Evolutionary conservation across 2,113 vertebrate genomes (phyloP).

Genomic region (Telmatochromis sp.): DNA sequence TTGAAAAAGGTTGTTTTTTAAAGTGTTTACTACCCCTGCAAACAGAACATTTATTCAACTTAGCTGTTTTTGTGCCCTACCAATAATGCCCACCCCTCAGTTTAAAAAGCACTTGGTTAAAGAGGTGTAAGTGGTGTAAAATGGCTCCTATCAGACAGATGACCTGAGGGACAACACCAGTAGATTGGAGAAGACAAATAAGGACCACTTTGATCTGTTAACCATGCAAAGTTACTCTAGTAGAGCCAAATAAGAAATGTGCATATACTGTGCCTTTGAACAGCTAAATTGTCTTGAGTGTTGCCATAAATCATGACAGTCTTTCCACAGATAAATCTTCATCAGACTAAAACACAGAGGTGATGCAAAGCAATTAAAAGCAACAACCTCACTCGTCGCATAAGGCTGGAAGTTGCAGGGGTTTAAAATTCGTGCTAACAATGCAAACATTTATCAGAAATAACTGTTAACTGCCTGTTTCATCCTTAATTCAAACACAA

Average conservation of each 20-base stretch:
- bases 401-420: background rate
- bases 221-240: background rate
- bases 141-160: background rate
- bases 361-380: background rate
- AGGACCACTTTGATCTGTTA: background rate
- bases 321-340: background rate
- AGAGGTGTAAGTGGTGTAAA: background rate
- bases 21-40: background rate
- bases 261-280: background rate
- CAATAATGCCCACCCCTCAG: background rate
- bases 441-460: background rate
- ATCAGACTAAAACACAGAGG: background rate
- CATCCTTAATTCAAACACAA: background rate
- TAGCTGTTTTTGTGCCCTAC: background rate
- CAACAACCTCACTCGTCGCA: background rate
- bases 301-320: background rate
- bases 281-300: background rate
- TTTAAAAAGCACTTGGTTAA: background rate
- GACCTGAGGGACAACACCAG: background rate
- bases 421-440: background rate
- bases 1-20: background rate
- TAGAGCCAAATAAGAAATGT: background rate
- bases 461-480: background rate
- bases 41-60: background rate
- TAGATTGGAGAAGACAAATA: background rate